Evolutionary conservation across 2,888 invertebrate genomes (phyloP), one percentile per base, ranked within the genome.

Genomic region (Carabus problematicus): DNA sequence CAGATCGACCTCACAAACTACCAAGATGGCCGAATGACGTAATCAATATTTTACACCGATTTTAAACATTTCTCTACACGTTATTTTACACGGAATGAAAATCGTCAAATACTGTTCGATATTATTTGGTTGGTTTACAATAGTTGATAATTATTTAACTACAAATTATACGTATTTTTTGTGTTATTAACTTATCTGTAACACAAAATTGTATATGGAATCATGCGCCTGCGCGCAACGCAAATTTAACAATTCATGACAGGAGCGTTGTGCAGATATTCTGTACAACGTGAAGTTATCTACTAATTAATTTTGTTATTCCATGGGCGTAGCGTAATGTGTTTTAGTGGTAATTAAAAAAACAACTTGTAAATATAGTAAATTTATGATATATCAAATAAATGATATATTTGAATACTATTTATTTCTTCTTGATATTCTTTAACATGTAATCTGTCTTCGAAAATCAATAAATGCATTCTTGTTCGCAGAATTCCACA

Each of bases 1-100:
- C 67, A 64, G 66, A 66, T 54, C 70, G 59, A 55, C 63, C 71
- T 68, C 62, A 49, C 76, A 74, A 75, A 75, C 73, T 78, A 77
- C 79, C 82, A 82, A 82, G 81, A 82, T 82, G 82, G 82, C 82
- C 77, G 78, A 77, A 76, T 80, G 80, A 79, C 80, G 81, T 81
- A 81, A 81, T 80, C 79, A 78, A 79, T 78, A 75, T 76, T 74
- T 77, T 77, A 75, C 76, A 73, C 73, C 73, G 72, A 75, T 74
- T 74, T 73, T 73, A 64, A 64, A 71, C 70, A 71, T 70, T 72
- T 71, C 72, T 75, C 72, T 72, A 72, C 42, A 60, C 16, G 45
- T 45, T 60, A 18, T 41, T 55, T 55, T 42, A 64, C 39, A 45
- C 40, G 43, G 39, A 45, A 52, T 52, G 52, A 16, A 19, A 16